phyloP scores from a whole-genome alignment of 1,140 invertebrate genomes.

The Temnothorax longispinosus region DNA sequence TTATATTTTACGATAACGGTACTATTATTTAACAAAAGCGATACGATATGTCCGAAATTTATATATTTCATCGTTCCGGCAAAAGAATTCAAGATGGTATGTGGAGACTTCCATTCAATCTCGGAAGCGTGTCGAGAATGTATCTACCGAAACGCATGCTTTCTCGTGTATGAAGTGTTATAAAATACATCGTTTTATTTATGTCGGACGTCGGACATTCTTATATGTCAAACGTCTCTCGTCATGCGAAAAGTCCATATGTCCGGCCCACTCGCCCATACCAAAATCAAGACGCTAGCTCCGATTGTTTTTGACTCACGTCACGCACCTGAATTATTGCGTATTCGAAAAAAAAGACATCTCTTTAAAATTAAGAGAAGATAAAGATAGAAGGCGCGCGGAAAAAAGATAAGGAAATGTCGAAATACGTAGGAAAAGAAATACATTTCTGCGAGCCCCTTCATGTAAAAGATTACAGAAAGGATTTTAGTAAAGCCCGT shows the following conservation, averaged over 20 bases:
- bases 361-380: background rate
- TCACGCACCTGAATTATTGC: background rate
- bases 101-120: slow-evolving; percentile 47
- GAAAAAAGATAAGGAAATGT: background rate
- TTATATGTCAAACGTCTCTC: background rate
- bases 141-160: background rate
- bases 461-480: background rate
- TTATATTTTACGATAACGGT: background rate
- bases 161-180: slow-evolving; percentile 40
- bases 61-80: background rate
- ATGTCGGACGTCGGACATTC: background rate
- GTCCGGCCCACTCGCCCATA: no score
- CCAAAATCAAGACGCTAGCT: background rate
- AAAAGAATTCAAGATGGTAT: slow-evolving; percentile 43
- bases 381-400: background rate
- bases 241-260: background rate
- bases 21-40: background rate
- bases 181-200: slow-evolving; percentile 48
- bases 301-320: background rate
- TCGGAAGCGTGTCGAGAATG: slow-evolving; percentile 28
- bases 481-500: background rate
- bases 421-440: background rate
- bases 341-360: background rate
- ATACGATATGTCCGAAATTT: background rate
- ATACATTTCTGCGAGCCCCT: background rate